Evolutionary conservation across 2,113 vertebrate genomes (phyloP).

Genomic region (Sylvilagus bachmani): DNA sequence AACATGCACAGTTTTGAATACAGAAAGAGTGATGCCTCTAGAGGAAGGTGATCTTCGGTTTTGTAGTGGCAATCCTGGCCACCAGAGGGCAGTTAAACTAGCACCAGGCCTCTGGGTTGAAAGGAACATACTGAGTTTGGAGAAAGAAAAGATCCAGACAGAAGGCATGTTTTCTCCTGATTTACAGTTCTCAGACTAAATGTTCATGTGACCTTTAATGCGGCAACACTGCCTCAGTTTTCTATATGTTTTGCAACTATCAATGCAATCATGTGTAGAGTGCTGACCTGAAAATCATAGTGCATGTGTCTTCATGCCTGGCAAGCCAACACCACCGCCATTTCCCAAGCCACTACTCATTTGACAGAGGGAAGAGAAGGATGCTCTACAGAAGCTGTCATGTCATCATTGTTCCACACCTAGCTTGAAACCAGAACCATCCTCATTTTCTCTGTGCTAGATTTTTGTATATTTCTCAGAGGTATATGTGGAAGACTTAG

Average conservation of each 20-base stretch:
- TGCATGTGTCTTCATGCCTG: background rate
- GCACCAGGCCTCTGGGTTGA: background rate
- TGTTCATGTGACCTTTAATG: background rate
- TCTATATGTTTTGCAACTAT: background rate
- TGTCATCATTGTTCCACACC: constrained; percentile 6
- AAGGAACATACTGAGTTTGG: rapidly evolving
- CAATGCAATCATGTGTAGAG: background rate
- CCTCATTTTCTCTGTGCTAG: constrained; percentile 50
- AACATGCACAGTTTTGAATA: background rate
- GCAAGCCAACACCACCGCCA: background rate
- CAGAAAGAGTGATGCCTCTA: background rate
- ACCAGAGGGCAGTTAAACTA: background rate
- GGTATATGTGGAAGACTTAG: background rate
- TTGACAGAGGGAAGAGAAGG: background rate
- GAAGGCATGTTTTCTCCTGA: background rate
- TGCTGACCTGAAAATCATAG: background rate
- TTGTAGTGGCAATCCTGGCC: background rate
- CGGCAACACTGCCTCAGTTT: background rate
- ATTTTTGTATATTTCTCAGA: background rate
- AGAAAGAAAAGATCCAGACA: background rate
- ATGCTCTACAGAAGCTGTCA: background rate
- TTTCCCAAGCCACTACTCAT: constrained; percentile 14
- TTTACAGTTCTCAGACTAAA: background rate
- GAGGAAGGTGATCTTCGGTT: background rate
- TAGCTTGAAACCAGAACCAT: background rate